These are phyloP conservation scores for Melanotaenia duboulayi DNA, from an alignment of 2,113 vertebrate genomes.

Conservation along the genomic window DNA sequence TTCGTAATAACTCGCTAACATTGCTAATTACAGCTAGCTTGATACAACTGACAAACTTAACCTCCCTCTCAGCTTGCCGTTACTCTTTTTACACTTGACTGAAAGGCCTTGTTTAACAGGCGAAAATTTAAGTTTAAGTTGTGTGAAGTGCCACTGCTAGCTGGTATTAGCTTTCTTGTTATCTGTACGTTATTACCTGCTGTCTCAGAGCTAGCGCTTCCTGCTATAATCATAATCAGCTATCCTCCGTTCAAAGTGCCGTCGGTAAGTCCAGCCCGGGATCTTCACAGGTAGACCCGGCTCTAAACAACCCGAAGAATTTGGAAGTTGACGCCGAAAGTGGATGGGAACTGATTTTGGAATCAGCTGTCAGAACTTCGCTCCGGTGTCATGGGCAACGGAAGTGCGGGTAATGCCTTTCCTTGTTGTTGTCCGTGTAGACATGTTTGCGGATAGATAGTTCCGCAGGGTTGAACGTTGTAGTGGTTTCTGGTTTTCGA, in stretches of 20 bases:
- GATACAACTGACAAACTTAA: neutral
- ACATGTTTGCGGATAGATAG: slow-evolving; percentile 22
- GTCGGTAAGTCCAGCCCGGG: slow-evolving; percentile 21
- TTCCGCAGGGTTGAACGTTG: slow-evolving; percentile 32
- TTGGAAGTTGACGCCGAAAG: neutral
- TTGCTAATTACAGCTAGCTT: slow-evolving; percentile 34
- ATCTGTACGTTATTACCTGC: slow-evolving; percentile 64
- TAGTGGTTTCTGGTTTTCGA: neutral
- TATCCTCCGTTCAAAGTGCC: slow-evolving; percentile 29
- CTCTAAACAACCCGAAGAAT: neutral
- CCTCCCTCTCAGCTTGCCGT: neutral
- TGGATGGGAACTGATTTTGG: slow-evolving; percentile 32
- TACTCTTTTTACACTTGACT: neutral
- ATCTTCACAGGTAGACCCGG: slow-evolving; percentile 1
- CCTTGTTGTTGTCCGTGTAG: slow-evolving; percentile 54
- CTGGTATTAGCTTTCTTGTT: slow-evolving; percentile 32
- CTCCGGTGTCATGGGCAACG: slow-evolving; percentile 71
- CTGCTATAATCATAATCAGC: slow-evolving; percentile 78
- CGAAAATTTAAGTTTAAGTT: too few relatives aligned
- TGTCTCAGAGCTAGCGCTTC: slow-evolving; percentile 67
- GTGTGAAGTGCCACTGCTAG: neutral
- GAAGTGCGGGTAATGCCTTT: slow-evolving; percentile 61
- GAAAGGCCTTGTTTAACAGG: neutral
- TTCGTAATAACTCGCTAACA: slow-evolving; percentile 6
- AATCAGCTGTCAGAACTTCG: slow-evolving; percentile 76